phyloP scores from a whole-genome alignment of 1,140 invertebrate genomes.

The Druon quercuslanigerum region DNA sequence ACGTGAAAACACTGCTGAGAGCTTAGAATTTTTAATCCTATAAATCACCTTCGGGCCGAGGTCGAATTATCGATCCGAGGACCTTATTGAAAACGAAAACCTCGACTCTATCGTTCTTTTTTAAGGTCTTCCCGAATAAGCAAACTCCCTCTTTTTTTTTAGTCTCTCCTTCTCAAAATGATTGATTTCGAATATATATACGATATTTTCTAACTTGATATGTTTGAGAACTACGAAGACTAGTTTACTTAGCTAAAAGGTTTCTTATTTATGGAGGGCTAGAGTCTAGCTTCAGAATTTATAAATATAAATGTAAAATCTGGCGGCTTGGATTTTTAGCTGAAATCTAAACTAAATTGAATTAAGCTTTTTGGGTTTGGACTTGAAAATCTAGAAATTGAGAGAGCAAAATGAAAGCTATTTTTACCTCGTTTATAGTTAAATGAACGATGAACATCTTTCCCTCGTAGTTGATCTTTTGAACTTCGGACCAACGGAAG shows the following conservation, averaged over 20 bases:
- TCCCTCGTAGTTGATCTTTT: constrained; percentile 97
- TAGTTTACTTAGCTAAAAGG: neutral
- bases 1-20: constrained; percentile 31
- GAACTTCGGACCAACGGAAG: constrained; percentile 96
- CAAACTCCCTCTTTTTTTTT: neutral
- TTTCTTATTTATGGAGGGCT: neutral
- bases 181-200: neutral
- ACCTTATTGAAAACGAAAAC: constrained; percentile 6
- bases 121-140: constrained; percentile 18
- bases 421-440: constrained; percentile 81
- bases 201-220: no score
- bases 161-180: neutral
- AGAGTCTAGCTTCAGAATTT: constrained; percentile 3
- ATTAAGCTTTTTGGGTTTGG: no score
- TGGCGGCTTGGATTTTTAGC: neutral
- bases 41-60: constrained; percentile 48
- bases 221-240: no score
- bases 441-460: constrained; percentile 98
- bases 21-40: constrained; percentile 55
- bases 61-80: constrained; percentile 45
- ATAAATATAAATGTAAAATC: neutral
- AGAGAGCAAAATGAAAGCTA: neutral
- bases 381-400: no score
- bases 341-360: no score
- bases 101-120: neutral